Base-by-base conservation (phyloP, 2,113 vertebrate species). In the Brachypodius melanocephalos region DNA sequence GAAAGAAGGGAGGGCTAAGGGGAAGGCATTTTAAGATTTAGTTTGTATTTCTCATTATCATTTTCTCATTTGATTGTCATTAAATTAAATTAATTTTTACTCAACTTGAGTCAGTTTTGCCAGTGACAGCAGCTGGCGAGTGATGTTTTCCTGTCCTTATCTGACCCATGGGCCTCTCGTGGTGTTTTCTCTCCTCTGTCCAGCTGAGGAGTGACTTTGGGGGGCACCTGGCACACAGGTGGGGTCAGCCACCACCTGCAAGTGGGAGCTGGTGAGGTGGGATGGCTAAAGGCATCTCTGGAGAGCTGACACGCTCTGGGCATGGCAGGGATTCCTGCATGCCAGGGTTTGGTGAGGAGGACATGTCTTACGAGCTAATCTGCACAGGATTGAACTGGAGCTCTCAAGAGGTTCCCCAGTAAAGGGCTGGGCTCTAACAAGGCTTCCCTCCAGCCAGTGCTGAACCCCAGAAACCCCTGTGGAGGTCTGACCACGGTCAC, bases 101-200 rank as follows among this genome's bases (percentile, higher is more conserved):
- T 43, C 9, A 19, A 31, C 14, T 5, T 13, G 31, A 74, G 54
- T n/a, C 66, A 62, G 48, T 40, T 78, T 52, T 63, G 72, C n/a
- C 48, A 4, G 1, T n/a, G 72, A 76, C 0, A 1, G 62, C 8
- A 65, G 43, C 10, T 59, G 51, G 38, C 17, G 29, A 63, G 12
- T 19, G 49, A 78, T 13, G 19, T 7, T n/a, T 16, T 48, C 54
- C 43, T 52, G 36, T 36, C 88, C 83, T 74, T 26, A 78, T 9
- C 42, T 0, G 0, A 15, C 36, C 66, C 38, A 46, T 0, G 1
- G 21, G n/a, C 18, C 31, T 78, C 46, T 8, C 0, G 0, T 42
- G 38, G 6, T 10, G 20, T 58, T 26, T 68, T 36, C 49, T 42
- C 21, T 42, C 2, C 14, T 42, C 29, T 29, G n/a, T 13, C 59